Percentiles rank a stretch among this genome's conserved stretches.
Evolutionary conservation across 2,888 invertebrate species (phyloP).

Genomic region (Calameuta idolon): DNA sequence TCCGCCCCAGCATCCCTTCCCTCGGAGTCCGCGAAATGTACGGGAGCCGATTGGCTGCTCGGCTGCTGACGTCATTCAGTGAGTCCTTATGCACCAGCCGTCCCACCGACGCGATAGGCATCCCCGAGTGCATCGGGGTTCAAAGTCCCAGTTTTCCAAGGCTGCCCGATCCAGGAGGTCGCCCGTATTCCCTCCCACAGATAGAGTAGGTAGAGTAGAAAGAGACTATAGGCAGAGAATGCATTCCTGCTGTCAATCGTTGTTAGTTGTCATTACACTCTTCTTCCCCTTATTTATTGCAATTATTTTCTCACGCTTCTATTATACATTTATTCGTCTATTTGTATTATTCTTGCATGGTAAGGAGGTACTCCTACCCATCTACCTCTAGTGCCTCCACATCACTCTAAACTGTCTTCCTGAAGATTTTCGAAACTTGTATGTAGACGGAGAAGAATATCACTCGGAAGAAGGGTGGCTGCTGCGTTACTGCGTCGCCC

Average conservation of each 20-base stretch:
- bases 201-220: not conserved
- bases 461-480: too few species aligned
- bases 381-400: too few species aligned
- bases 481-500: too few species aligned
- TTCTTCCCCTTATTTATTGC: too few species aligned
- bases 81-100: conserved; percentile 36
- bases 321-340: too few species aligned
- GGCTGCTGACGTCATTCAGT: conserved; percentile 58
- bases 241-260: not conserved
- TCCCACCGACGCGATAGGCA: conserved; percentile 45
- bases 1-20: conserved; percentile 18
- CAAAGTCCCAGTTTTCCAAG: conserved; percentile 66
- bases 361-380: too few species aligned
- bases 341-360: too few species aligned
- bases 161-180: conserved; percentile 59
- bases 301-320: too few species aligned
- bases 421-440: too few species aligned
- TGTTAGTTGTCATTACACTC: too few species aligned
- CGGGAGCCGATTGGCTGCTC: conserved; percentile 54
- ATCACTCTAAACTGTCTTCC: too few species aligned
- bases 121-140: conserved; percentile 58
- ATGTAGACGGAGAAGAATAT: too few species aligned
- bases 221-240: not conserved
- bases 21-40: conserved; percentile 52
- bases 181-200: conserved; percentile 34